A percentile compares a stretch with the other conserved stretches of the same genome.
phyloP scores from a whole-genome alignment of 2,888 invertebrate genomes.

The Prosapia bicincta region DNA sequence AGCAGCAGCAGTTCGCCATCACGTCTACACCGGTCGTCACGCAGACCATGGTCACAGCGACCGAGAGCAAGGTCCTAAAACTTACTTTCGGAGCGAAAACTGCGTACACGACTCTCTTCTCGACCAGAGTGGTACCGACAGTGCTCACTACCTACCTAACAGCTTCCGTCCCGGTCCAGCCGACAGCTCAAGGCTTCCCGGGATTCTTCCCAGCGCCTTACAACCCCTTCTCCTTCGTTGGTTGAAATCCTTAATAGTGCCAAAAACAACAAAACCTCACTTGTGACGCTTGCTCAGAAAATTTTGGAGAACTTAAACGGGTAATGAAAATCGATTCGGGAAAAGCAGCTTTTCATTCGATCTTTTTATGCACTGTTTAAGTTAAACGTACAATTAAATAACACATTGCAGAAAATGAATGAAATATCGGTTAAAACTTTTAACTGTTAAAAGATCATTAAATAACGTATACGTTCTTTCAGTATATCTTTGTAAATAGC shows the following conservation, averaged over 20 bases:
- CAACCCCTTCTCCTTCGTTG: slow-evolving; percentile 62
- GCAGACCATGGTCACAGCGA: slow-evolving; percentile 73
- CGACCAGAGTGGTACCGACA: slow-evolving; percentile 78
- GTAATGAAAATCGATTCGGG: neutral
- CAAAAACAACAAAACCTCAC: neutral
- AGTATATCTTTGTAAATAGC: no score
- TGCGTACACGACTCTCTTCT: slow-evolving; percentile 79
- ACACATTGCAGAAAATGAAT: no score
- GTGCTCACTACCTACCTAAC: slow-evolving; percentile 80
- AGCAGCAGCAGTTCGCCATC: slow-evolving; percentile 66
- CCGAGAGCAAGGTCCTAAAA: slow-evolving; percentile 76
- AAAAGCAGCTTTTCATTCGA: neutral
- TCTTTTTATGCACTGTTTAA: no score
- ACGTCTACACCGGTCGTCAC: slow-evolving; percentile 78
- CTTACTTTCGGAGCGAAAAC: slow-evolving; percentile 90
- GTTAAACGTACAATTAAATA: no score
- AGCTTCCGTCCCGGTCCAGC: slow-evolving; percentile 69
- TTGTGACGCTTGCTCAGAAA: neutral
- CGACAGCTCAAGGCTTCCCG: slow-evolving; percentile 62
- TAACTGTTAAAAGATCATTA: no score
- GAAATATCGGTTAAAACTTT: no score
- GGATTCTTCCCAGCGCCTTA: slow-evolving; percentile 76
- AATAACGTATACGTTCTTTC: no score
- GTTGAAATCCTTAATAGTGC: slow-evolving; percentile 1
- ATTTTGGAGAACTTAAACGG: neutral